These are phyloP conservation scores for Neopipo cinnamomea DNA, from an alignment of 2,113 vertebrate genomes.

Conservation along the genomic window DNA sequence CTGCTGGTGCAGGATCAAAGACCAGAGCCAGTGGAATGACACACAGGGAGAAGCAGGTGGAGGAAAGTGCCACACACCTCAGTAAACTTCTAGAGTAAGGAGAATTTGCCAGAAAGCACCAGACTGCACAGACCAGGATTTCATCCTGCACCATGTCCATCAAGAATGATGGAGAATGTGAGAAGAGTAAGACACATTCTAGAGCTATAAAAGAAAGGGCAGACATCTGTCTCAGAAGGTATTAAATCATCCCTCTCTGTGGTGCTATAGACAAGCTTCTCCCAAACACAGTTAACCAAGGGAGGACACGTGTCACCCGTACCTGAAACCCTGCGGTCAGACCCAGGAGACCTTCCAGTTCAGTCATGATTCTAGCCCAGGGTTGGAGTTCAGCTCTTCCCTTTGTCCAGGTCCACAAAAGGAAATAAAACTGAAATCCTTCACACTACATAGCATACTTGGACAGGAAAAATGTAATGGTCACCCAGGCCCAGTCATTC, in stretches of 20 bases:
- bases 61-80: neutral
- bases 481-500: neutral
- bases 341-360: neutral
- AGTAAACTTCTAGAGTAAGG: accelerated
- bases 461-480: neutral
- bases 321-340: neutral
- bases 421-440: neutral
- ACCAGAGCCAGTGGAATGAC: neutral
- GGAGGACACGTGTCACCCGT: neutral
- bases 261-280: neutral
- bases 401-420: neutral
- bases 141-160: accelerated
- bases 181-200: neutral
- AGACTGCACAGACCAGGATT: accelerated
- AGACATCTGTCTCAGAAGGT: neutral
- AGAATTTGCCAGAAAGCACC: neutral
- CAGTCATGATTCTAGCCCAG: neutral
- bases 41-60: neutral
- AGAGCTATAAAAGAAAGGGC: neutral
- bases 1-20: neutral
- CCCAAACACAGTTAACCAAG: neutral
- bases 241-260: neutral
- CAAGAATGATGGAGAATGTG: neutral
- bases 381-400: neutral
- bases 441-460: neutral